Evolutionary conservation across 1,140 invertebrate species (phyloP).

Genomic region (Rhizoglyphus robini): DNA sequence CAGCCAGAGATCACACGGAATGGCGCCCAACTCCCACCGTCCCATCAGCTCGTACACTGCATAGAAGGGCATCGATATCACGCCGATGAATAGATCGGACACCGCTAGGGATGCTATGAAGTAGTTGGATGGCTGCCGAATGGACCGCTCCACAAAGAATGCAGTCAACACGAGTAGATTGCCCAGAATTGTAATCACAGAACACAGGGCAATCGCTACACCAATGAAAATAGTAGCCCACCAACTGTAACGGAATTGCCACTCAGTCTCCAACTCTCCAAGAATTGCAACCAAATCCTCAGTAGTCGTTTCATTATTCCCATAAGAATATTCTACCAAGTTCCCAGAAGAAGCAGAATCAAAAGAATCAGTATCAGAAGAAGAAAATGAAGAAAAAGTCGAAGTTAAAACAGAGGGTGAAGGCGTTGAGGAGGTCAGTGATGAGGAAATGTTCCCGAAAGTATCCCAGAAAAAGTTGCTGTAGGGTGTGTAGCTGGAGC

Average conservation of each 20-base stretch:
- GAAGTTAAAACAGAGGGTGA: background rate
- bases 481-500: too few relatives aligned
- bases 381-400: too few relatives aligned
- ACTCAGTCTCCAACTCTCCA: background rate
- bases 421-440: background rate
- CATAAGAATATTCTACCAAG: too few relatives aligned
- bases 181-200: slow-evolving; percentile 79
- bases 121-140: slow-evolving; percentile 97
- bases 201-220: slow-evolving; percentile 70
- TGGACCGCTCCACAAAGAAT: slow-evolving; percentile 90
- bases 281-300: background rate
- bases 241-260: slow-evolving; percentile 59
- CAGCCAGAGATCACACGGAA: slow-evolving; percentile 95
- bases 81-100: slow-evolving; percentile 93
- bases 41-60: slow-evolving; percentile 81
- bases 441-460: background rate
- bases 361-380: background rate
- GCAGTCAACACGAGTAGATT: slow-evolving; percentile 91
- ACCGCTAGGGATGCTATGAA: slow-evolving; percentile 96
- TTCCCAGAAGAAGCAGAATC: background rate
- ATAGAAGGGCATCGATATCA: slow-evolving; percentile 51
- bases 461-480: too few relatives aligned
- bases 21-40: slow-evolving; percentile 88
- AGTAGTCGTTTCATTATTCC: too few relatives aligned
- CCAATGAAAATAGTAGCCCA: slow-evolving; percentile 85